Base-by-base conservation (phyloP, 2,113 vertebrate species). In the Cyphomyrus discorhynchus region DNA sequence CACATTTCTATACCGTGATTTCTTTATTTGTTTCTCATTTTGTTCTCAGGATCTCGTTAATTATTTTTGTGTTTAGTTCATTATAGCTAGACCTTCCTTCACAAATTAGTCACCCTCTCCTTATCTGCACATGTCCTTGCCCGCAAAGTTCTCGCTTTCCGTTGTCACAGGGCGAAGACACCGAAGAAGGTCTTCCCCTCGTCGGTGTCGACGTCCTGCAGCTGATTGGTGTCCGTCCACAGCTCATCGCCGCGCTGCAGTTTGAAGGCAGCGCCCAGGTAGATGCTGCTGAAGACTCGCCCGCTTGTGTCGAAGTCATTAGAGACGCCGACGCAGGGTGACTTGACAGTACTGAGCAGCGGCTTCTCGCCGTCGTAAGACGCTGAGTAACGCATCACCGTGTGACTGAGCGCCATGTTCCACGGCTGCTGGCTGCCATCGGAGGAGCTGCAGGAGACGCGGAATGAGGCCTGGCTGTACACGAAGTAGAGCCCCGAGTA, bases 391-490 rank as follows among this genome's bases (percentile, higher is more conserved):
- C 89, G 89, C 52, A 47, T 31, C 11, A 89, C 77, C 10, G 24
- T 84, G 89, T 89, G 80, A 47, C 50, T 89, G 45, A 89, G 77
- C 0, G 77, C 39, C 53, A 15, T 0, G 53, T 1, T 15, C 39
- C 5, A 9, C 10, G 10, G 52, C 77, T 84, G 15, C 6, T 1
- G 27, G 3, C 17, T 11, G 19, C 62, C 86, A 1, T 7, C 52
- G 0, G 50, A 6, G 8, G 35, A 1, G 24, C 52, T 13, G 15
- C 89, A 89, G 3, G 1, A 6, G 1, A 89, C 89, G 1, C 50
- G 46, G 89, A 89, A 89, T 3, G 77, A 89, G 3, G 77, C 89
- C 47, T 89, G 89, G 80, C 89, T 89, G 80, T 89, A 89, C 9
- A 89, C 89, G 5, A 84, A 89, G 52, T 85, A 89, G 24, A 85